phyloP scores from a whole-genome alignment of 2,113 vertebrate species.

The Cephalophus harveyi region DNA sequence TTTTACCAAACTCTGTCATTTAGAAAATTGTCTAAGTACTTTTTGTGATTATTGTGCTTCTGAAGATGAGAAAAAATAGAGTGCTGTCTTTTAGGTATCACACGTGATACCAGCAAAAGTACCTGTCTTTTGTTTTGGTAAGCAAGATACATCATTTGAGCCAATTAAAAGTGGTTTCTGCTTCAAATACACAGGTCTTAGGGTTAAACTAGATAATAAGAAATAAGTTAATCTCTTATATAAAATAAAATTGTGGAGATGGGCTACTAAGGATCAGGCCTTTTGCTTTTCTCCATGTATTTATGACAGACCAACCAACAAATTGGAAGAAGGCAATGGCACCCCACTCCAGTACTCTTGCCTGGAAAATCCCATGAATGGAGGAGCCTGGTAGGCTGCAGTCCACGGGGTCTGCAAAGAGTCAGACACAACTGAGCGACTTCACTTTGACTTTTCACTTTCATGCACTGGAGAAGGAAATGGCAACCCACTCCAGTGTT shows the following conservation, averaged over 20 bases:
- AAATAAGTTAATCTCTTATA: neutral
- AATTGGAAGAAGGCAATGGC: too few species aligned
- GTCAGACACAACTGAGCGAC: too few species aligned
- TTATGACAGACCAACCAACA: neutral
- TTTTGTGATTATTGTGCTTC: neutral
- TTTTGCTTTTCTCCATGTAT: neutral
- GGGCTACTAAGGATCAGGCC: neutral
- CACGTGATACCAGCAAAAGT: neutral
- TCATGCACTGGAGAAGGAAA: too few species aligned
- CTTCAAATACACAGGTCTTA: neutral
- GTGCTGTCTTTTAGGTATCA: neutral
- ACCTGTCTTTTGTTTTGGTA: conserved; percentile 6
- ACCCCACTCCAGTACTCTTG: too few species aligned
- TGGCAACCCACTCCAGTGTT: too few species aligned
- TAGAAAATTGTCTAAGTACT: neutral
- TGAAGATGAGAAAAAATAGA: neutral
- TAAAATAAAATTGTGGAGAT: neutral
- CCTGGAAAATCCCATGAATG: too few species aligned
- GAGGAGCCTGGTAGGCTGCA: too few species aligned
- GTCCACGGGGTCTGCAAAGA: too few species aligned
- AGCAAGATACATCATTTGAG: neutral
- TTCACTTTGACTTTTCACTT: too few species aligned
- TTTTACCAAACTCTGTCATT: neutral
- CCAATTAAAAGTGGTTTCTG: neutral
- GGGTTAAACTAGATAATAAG: neutral